A percentile compares a stretch with the other conserved stretches of the same genome.
Conservation (phyloP, 2,113 vertebrate genomes). For the Aleadryas rufinucha region DNA sequence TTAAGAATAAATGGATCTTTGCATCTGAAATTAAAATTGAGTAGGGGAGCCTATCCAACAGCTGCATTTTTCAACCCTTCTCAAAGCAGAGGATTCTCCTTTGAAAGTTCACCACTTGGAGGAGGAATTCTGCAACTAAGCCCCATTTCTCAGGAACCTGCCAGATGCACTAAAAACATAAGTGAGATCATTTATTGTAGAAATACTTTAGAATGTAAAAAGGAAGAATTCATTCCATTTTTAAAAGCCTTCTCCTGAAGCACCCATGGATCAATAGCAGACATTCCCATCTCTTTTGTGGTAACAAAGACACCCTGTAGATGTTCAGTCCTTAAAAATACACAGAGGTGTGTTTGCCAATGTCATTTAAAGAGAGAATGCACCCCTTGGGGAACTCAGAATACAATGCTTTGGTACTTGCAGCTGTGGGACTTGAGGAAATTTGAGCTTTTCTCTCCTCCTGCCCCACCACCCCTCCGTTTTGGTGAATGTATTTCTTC, state of each 20-base stretch:
- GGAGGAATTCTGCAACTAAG: not conserved
- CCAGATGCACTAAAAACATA: not conserved
- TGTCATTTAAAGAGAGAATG: not conserved
- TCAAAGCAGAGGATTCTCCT: not conserved
- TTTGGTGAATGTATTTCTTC: not conserved
- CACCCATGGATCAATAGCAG: not conserved
- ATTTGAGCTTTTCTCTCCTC: not conserved
- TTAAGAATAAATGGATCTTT: not conserved
- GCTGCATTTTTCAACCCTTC: not conserved
- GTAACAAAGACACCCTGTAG: not conserved
- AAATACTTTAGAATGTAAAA: not conserved
- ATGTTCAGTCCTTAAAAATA: not conserved
- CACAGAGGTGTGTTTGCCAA: not conserved
- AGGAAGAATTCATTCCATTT: not conserved
- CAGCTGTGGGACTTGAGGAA: not conserved
- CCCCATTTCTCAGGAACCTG: not conserved
- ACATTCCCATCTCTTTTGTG: not conserved
- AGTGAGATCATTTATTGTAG: not conserved
- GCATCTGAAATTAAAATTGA: not conserved
- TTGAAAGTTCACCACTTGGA: not conserved
- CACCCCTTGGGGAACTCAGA: not conserved
- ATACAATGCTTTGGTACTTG: not conserved
- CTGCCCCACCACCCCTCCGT: not conserved
- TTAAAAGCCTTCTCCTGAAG: not conserved
- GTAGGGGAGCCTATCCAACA: not conserved